Evolutionary conservation across 2,888 invertebrate species (phyloP).

Genomic region (Timema cristinae): DNA sequence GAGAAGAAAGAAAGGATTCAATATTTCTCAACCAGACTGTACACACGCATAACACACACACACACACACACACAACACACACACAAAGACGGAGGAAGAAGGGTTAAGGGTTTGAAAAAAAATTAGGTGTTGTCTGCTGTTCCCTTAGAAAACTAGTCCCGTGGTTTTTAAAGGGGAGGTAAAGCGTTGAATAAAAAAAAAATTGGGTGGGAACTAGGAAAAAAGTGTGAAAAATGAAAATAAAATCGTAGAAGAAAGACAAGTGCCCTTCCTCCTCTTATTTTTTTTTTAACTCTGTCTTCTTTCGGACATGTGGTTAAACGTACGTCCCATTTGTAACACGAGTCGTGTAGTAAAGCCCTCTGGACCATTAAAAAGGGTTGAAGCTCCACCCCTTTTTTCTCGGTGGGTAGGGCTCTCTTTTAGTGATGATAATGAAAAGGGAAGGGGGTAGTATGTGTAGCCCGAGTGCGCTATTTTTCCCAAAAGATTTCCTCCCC

Average conservation of each 20-base stretch:
- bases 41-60: too few species aligned
- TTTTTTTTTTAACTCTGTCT: slow-evolving; percentile 13
- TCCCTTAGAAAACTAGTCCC: background rate
- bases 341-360: background rate
- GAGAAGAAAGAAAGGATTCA: too few species aligned
- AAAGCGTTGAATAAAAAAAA: background rate
- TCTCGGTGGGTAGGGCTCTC: too few species aligned
- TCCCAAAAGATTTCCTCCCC: slow-evolving; percentile 11
- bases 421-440: too few species aligned
- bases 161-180: slow-evolving; percentile 11
- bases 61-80: too few species aligned
- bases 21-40: too few species aligned
- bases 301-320: too few species aligned
- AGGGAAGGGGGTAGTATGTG: background rate
- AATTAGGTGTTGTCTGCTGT: slow-evolving; percentile 26
- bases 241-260: background rate
- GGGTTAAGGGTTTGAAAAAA: slow-evolving; percentile 23
- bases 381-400: slow-evolving; percentile 8
- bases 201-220: background rate
- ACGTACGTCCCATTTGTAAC: slow-evolving; percentile 19
- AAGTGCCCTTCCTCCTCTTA: background rate
- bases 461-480: slow-evolving; percentile 1
- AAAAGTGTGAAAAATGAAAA: background rate
- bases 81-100: slow-evolving; percentile 5
- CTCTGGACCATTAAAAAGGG: too few species aligned